These are phyloP conservation scores for Ictalurus punctatus DNA, from an alignment of 2,113 vertebrate species.

Conservation along the genomic window DNA sequence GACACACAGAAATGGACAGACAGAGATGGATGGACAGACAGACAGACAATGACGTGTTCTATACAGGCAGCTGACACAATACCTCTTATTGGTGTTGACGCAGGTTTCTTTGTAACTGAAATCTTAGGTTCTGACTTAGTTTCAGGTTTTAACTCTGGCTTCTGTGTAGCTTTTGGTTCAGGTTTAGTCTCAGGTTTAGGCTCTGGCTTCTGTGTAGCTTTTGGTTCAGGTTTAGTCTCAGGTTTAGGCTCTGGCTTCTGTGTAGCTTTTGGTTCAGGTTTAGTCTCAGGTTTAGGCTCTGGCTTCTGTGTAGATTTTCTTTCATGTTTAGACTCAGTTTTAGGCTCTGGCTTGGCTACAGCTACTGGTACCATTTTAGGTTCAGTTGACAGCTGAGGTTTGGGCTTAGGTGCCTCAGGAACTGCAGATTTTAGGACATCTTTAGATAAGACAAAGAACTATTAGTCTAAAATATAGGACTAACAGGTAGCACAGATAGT, in stretches of 20 bases:
- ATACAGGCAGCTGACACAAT: slow-evolving; percentile 43
- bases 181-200: slow-evolving; percentile 32
- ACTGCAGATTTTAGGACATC: slow-evolving; percentile 48
- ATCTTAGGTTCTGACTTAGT: slow-evolving; percentile 16
- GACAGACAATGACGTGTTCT: slow-evolving; percentile 1
- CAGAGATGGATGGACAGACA: slow-evolving; percentile 1
- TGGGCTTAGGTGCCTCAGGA: slow-evolving; percentile 27
- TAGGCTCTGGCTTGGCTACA: slow-evolving; percentile 24
- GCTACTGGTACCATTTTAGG: slow-evolving; percentile 18
- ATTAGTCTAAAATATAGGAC: slow-evolving; percentile 33
- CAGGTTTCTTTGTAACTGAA: slow-evolving; percentile 26
- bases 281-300: slow-evolving; percentile 37
- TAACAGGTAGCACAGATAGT: slow-evolving; percentile 29
- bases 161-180: slow-evolving; percentile 35
- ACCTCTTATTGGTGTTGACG: slow-evolving; percentile 59
- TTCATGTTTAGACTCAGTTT: slow-evolving; percentile 38
- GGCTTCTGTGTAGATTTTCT: slow-evolving; percentile 13
- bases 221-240: slow-evolving; percentile 25
- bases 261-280: slow-evolving; percentile 35
- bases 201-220: slow-evolving; percentile 11
- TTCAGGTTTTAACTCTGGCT: slow-evolving; percentile 43
- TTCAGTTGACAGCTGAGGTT: slow-evolving; percentile 33
- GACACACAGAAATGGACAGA: neutral
- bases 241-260: slow-evolving; percentile 36
- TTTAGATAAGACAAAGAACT: slow-evolving; percentile 62